Base-by-base conservation (phyloP, 2,888 invertebrate genomes). In the Meiosimyza platycephala region DNA sequence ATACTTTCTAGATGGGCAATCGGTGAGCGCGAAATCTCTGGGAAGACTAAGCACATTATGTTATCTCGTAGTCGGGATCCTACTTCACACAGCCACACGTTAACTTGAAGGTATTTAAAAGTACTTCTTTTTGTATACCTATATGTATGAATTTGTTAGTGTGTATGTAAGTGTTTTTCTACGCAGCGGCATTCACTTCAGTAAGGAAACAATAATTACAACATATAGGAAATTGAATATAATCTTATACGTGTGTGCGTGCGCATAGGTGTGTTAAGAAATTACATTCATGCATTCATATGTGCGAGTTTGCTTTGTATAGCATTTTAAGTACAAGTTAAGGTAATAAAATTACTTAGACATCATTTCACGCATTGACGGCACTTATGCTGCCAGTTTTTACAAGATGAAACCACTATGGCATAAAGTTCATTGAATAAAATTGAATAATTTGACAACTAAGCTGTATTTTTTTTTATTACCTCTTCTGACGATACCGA, bases 181-280 rank as follows among this genome's bases (percentile, higher is more conserved):
- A 47, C 47, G 64, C 28, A 9, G n/a, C 48, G 55, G 60, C 72
- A 72, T 71, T 75, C 66, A 79, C 75, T 82, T 83, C 83, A 83
- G 78, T 82, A 80, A 83, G 83, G 81, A 82, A 83, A 80, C 81
- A 82, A 82, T 83, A 82, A 82, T 83, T 82, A 82, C 80, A 79
- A 80, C 80, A 82, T 79, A 80, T 79, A 80, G 80, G 82, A 83
- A 83, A 82, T 82, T 82, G 83, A 83, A 82, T 83, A 40, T 16
- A 18, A 16, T 13, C n/a, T 40, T 48, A 15, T 13, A 15, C 18
- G 63, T 63, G 63, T 40, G 16, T 40, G 22, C 3, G 47, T 80
- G 81, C 78, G 77, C 80, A 74, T 78, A 73, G 54, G 57, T 72
- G 70, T 16, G 6, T 54, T 13, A 15, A 40, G 12, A 15, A 28